Conservation (phyloP, 2,113 vertebrate genomes). For the Furnarius figulus region DNA sequence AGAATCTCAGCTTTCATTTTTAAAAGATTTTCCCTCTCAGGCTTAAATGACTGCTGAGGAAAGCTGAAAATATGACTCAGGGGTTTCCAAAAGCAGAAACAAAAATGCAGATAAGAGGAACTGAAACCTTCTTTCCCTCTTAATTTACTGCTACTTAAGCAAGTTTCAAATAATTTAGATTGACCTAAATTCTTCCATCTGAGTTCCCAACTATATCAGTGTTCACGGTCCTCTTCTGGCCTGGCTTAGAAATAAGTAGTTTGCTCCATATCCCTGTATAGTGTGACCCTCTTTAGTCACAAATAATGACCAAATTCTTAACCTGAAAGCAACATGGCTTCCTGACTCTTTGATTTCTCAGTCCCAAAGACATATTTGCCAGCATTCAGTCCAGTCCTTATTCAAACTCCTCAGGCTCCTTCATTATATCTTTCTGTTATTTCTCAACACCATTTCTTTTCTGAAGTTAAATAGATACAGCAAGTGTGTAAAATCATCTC, state of each 20-base stretch:
- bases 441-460: neutral
- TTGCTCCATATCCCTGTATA: neutral
- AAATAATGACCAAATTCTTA: neutral
- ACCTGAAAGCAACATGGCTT: neutral
- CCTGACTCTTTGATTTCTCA: neutral
- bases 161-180: neutral
- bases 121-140: neutral
- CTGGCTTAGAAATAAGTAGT: neutral
- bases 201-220: accelerated
- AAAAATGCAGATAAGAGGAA: neutral
- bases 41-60: neutral
- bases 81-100: neutral
- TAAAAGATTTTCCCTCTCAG: neutral
- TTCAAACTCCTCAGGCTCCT: neutral
- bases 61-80: neutral
- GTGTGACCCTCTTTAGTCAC: neutral
- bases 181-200: neutral
- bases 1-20: conserved; percentile 3
- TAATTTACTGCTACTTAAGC: neutral
- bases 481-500: neutral
- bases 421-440: neutral
- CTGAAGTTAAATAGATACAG: neutral
- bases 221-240: neutral
- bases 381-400: neutral
- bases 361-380: neutral